Evolutionary conservation across 2,888 invertebrate species (phyloP), one percentile per base, ranked within the genome.

Genomic region (Patella depressa): DNA sequence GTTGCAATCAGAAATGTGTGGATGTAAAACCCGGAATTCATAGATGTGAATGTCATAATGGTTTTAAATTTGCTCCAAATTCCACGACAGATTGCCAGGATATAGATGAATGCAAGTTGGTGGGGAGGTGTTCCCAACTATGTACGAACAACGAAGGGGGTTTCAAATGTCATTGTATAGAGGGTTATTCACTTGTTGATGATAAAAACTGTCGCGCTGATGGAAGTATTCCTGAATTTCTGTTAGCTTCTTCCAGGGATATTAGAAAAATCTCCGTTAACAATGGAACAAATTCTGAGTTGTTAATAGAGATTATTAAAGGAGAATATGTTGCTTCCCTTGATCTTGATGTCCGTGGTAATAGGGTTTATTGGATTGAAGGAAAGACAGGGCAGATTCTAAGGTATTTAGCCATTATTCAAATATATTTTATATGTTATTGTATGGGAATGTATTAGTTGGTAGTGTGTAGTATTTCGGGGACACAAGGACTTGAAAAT

Each of bases 321-420:
- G 78, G 75, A 14, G 69, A 77, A 45, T 89, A 88, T 72, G 98
- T 98, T 0, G 97, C 98, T 2, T 98, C 98, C 0, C 92, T 99
- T 74, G 99, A 99, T 92, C 98, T 97, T 91, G 97, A 97, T 34
- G 97, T 97, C 91, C 94, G 96, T 77, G 96, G 96, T 0, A 96
- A 97, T 81, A 96, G 96, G 95, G 96, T 99, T 82, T 97, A 97
- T 91, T 99, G 98, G 98, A 98, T 97, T 86, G 99, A 99, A 92
- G 96, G 97, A 45, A 95, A 95, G 57, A 96, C 96, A 89, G 96
- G 96, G 90, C 96, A 95, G 92, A 98, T 99, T 88, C 96, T 96
- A 92, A 97, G 96, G 96, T 96, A 89, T 93, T 59, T 59, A 17
- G 34, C 34, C 34, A 34, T 5, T 34, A 34, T 34, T 34, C 34